phyloP scores from a whole-genome alignment of 2,797 vertebrate species.

The Poliocrania exsul region DNA sequence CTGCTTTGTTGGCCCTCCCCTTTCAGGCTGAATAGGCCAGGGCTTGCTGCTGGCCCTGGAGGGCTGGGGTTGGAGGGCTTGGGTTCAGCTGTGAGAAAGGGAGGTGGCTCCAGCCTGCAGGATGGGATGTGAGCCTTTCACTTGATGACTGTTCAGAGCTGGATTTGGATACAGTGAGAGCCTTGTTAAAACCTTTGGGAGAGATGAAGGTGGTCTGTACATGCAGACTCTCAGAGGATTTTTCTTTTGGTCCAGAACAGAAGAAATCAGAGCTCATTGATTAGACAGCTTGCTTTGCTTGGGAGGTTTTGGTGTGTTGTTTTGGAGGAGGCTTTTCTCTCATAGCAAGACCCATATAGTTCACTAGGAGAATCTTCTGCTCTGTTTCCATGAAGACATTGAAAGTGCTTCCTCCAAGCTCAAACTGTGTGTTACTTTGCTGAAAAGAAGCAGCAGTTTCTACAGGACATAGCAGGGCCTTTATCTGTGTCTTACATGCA shows the following conservation, averaged over 20 bases:
- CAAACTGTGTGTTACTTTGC: neutral
- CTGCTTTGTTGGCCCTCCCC: neutral
- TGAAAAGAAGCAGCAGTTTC: neutral
- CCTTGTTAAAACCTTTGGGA: neutral
- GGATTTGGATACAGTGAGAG: neutral
- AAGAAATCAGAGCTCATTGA: neutral
- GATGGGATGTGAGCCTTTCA: neutral
- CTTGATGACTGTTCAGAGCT: neutral
- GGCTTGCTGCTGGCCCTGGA: neutral
- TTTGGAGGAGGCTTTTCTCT: neutral
- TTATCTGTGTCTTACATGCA: neutral
- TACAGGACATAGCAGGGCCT: neutral
- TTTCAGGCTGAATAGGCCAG: neutral
- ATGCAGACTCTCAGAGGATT: neutral
- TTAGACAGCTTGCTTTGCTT: neutral
- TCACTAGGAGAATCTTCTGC: neutral
- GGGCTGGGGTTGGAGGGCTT: neutral
- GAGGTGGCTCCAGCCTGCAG: neutral
- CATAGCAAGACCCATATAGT: neutral
- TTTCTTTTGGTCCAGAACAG: neutral
- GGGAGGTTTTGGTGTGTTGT: neutral
- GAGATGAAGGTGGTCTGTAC: neutral
- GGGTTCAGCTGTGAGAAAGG: neutral
- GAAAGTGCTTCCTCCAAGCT: neutral
- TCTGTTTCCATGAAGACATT: neutral